phyloP scores from a whole-genome alignment of 2,888 invertebrate genomes.

The Sphinx pinastri region DNA sequence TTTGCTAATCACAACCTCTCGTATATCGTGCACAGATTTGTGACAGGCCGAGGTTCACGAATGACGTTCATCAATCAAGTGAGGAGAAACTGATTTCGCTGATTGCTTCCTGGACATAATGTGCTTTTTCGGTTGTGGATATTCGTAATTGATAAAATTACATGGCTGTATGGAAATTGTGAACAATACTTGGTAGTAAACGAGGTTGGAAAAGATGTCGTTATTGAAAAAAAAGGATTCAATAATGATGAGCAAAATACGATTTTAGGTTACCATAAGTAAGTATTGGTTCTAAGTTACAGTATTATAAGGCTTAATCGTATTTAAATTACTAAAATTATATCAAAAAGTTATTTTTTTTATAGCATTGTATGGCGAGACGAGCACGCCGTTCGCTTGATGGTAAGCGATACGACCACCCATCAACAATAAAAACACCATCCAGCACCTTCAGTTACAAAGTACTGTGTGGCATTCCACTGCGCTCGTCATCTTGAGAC shows the following conservation, averaged over 20 bases:
- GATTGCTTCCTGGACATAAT: slow-evolving; percentile 35
- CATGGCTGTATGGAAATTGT: slow-evolving; percentile 1
- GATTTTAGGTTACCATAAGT: too few relatives aligned
- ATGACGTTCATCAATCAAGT: slow-evolving; percentile 12
- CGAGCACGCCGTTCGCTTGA: too few relatives aligned
- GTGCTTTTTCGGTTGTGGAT: slow-evolving; percentile 30
- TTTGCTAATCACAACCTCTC: too few relatives aligned
- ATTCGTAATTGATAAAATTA: slow-evolving; percentile 17
- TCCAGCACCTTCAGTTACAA: background rate
- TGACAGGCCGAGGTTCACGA: background rate
- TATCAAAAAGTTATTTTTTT: too few relatives aligned
- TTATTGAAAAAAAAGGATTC: background rate
- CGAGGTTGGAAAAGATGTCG: background rate
- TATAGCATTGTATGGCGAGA: background rate
- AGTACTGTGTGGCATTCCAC: too few relatives aligned
- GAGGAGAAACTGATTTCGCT: slow-evolving; percentile 36
- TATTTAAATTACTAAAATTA: too few relatives aligned
- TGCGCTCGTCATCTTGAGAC: too few relatives aligned
- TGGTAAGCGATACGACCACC: too few relatives aligned
- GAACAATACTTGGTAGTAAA: background rate
- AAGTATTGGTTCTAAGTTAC: too few relatives aligned
- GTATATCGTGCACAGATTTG: background rate
- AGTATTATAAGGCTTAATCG: too few relatives aligned
- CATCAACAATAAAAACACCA: background rate
- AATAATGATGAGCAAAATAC: too few relatives aligned